Conservation (phyloP, 37 sponge, comb jelly and placozoan genomes). For the Agelas oroides region DNA sequence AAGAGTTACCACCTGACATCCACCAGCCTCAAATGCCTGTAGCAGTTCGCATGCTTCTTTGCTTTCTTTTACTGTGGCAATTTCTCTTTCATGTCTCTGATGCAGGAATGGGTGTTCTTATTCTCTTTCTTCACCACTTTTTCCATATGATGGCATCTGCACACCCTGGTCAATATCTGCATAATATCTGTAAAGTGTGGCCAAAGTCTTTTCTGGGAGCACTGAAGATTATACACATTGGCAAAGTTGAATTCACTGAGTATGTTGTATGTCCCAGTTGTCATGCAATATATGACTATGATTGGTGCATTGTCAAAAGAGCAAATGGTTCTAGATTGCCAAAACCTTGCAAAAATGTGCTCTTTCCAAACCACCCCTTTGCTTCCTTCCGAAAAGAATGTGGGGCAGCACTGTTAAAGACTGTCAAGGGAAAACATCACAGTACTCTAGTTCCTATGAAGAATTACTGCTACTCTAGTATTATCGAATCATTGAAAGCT, state of each 20-base stretch:
- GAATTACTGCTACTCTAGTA: too few relatives aligned
- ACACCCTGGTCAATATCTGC: not conserved
- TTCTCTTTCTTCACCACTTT: conserved; percentile 2
- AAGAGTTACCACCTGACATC: too few relatives aligned
- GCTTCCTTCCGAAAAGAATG: too few relatives aligned
- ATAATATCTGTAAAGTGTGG: not conserved
- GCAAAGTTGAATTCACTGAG: not conserved
- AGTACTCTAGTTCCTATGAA: too few relatives aligned
- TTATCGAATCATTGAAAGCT: too few relatives aligned
- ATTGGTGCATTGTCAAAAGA: not conserved
- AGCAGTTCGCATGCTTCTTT: not conserved
- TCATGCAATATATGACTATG: conserved; percentile 12
- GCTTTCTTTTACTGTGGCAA: not conserved
- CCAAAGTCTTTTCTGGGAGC: not conserved
- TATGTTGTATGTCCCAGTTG: conserved; percentile 57
- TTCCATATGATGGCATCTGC: not conserved
- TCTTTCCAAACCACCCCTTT: conserved; percentile 47
- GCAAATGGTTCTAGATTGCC: not conserved
- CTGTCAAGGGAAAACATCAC: too few relatives aligned
- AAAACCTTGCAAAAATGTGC: conserved; percentile 4
- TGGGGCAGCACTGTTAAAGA: too few relatives aligned
- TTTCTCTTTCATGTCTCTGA: not conserved
- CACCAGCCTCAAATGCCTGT: too few relatives aligned
- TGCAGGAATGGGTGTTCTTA: not conserved
- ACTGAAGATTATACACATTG: not conserved